Evolutionary conservation across 2,797 vertebrate species (phyloP).

Genomic region (Muraenolepis orangiensis): DNA sequence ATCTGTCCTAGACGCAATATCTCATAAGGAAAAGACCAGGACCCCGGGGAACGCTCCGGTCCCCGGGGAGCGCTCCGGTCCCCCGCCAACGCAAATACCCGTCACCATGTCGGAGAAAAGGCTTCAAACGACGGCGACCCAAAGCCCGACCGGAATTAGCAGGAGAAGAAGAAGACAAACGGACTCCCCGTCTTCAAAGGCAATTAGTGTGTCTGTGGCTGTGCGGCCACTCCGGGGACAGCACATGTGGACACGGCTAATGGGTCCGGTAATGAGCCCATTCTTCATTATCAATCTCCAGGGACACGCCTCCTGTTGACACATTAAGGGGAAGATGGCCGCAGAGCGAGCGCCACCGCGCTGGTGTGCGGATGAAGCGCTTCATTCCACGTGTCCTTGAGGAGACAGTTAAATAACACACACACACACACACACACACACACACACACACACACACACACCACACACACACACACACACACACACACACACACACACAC

Average conservation of each 20-base stretch:
- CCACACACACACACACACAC: slow-evolving; percentile 21
- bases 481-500: slow-evolving; percentile 32
- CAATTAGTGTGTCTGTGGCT: slow-evolving; percentile 80
- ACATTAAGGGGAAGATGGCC: slow-evolving; percentile 68
- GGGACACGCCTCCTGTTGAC: slow-evolving; percentile 74
- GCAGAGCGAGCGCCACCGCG: slow-evolving; percentile 50
- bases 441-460: slow-evolving; percentile 40
- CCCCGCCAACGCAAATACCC: too few relatives aligned
- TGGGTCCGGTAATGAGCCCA: slow-evolving; percentile 82
- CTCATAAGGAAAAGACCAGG: too few relatives aligned
- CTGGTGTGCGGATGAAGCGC: slow-evolving; percentile 51
- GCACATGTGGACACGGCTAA: slow-evolving; percentile 80
- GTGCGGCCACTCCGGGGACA: slow-evolving; percentile 72
- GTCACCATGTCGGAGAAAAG: too few relatives aligned
- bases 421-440: slow-evolving; percentile 7
- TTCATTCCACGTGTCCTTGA: slow-evolving; percentile 57
- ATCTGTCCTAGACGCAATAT: too few relatives aligned
- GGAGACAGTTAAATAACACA: slow-evolving; percentile 65
- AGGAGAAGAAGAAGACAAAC: slow-evolving; percentile 69
- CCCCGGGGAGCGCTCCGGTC: too few relatives aligned
- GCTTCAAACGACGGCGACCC: slow-evolving; percentile 61
- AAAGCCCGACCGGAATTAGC: slow-evolving; percentile 64
- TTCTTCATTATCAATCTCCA: slow-evolving; percentile 81
- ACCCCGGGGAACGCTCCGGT: too few relatives aligned
- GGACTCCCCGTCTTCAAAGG: slow-evolving; percentile 72